These are phyloP conservation scores for Drosophila repletoides DNA, from an alignment of 1,140 invertebrate genomes.

Conservation along the genomic window DNA sequence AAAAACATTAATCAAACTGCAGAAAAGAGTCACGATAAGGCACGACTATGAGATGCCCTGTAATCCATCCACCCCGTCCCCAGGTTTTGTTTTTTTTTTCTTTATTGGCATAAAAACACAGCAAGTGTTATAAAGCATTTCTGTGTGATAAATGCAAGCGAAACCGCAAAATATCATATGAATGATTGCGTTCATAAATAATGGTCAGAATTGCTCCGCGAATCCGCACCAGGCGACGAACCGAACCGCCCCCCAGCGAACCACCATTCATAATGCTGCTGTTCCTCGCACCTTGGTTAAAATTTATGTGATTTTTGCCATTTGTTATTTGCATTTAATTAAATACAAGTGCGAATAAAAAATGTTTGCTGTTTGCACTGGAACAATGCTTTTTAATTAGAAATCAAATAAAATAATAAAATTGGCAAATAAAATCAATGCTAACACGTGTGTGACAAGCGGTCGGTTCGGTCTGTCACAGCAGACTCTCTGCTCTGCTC, in stretches of 20 bases:
- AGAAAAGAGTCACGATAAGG: neutral
- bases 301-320: conserved; percentile 64
- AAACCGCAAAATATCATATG: conserved; percentile 78
- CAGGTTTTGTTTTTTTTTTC: conserved; percentile 39
- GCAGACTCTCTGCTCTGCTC: too few species aligned
- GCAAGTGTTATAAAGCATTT: conserved; percentile 76
- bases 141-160: conserved; percentile 70
- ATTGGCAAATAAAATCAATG: conserved; percentile 64
- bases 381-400: conserved; percentile 68
- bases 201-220: conserved; percentile 44
- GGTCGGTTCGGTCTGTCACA: too few species aligned
- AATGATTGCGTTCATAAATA: conserved; percentile 79
- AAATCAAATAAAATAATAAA: conserved; percentile 72
- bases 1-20: conserved; percentile 33
- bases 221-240: neutral
- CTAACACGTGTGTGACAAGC: conserved; percentile 57
- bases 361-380: neutral
- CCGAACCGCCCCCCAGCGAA: neutral
- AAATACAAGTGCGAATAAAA: conserved; percentile 52
- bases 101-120: too few species aligned
- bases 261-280: neutral
- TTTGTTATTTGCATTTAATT: conserved; percentile 80
- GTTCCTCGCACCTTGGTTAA: conserved; percentile 37
- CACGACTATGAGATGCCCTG: conserved; percentile 1
- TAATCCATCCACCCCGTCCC: neutral